phyloP scores from a whole-genome alignment of 2,113 vertebrate genomes.

The Hemichromis elongatus region DNA sequence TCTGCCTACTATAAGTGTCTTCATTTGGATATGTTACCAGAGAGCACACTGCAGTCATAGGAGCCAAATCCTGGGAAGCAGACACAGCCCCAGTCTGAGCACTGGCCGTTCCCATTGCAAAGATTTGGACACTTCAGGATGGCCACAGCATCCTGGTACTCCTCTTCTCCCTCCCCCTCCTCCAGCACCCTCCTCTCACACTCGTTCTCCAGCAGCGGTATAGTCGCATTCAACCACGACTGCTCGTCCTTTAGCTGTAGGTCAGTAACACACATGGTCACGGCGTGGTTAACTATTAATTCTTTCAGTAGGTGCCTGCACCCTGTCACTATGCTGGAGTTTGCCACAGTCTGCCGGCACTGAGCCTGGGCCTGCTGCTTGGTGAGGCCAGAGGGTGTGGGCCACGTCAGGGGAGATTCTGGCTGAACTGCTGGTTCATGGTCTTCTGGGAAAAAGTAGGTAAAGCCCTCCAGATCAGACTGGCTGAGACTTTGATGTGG shows the following conservation, averaged over 20 bases:
- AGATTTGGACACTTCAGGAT: constrained; percentile 79
- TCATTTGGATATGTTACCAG: constrained; percentile 68
- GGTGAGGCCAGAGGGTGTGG: constrained; percentile 81
- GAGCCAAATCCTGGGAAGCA: constrained; percentile 85
- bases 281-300: constrained; percentile 17
- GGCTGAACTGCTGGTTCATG: constrained; percentile 59
- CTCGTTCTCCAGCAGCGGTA: constrained; percentile 89
- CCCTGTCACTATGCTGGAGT: constrained; percentile 75
- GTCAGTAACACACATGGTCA: constrained; percentile 83
- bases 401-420: constrained; percentile 74
- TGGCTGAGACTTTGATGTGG: constrained; percentile 75
- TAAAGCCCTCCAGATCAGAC: constrained; percentile 69
- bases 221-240: constrained; percentile 75
- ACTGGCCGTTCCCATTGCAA: constrained; percentile 83
- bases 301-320: constrained; percentile 73
- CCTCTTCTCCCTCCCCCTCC: constrained; percentile 45
- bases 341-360: constrained; percentile 73
- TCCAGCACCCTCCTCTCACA: constrained; percentile 84
- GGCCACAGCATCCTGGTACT: constrained; percentile 60
- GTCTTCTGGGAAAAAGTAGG: constrained; percentile 90
- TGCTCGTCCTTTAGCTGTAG: constrained; percentile 84
- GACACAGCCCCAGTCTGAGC: constrained; percentile 81
- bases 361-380: constrained; percentile 50
- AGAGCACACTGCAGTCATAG: constrained; percentile 79
- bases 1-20: background rate